Evolutionary conservation across 2,888 invertebrate genomes (phyloP).

Genomic region (Coleophora flavipennella): DNA sequence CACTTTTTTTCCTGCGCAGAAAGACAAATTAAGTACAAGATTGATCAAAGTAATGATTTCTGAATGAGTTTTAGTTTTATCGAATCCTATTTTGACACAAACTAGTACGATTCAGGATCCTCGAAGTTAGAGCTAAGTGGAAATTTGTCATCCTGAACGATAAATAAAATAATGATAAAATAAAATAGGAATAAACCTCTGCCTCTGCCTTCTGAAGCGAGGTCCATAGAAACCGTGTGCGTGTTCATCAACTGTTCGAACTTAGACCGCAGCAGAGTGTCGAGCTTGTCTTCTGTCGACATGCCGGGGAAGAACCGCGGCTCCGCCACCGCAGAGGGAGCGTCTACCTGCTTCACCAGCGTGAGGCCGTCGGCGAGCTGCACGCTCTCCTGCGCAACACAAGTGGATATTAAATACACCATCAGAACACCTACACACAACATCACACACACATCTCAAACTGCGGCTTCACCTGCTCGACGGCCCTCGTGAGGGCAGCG

Average conservation of each 20-base stretch:
- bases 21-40: constrained; percentile 14
- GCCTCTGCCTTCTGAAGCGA: constrained; percentile 67
- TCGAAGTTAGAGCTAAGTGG: too few relatives aligned
- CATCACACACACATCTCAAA: constrained; percentile 12
- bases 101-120: too few relatives aligned
- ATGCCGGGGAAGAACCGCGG: constrained; percentile 71
- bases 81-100: too few relatives aligned
- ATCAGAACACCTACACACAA: constrained; percentile 25
- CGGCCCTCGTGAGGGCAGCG: constrained; percentile 70
- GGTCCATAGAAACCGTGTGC: constrained; percentile 76
- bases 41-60: background rate
- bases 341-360: constrained; percentile 72
- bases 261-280: constrained; percentile 63
- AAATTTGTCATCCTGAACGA: too few relatives aligned
- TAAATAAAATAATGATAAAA: too few relatives aligned
- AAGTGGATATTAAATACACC: constrained; percentile 36
- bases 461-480: constrained; percentile 67
- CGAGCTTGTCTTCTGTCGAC: constrained; percentile 70
- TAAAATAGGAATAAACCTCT: constrained; percentile 39
- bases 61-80: too few relatives aligned
- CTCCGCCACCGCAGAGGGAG: constrained; percentile 67
- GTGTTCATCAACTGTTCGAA: constrained; percentile 75
- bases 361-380: constrained; percentile 74
- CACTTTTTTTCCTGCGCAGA: constrained; percentile 63
- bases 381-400: constrained; percentile 68